Base-by-base conservation (phyloP, 2,797 vertebrate species). In the Sebastes wilsoni region DNA sequence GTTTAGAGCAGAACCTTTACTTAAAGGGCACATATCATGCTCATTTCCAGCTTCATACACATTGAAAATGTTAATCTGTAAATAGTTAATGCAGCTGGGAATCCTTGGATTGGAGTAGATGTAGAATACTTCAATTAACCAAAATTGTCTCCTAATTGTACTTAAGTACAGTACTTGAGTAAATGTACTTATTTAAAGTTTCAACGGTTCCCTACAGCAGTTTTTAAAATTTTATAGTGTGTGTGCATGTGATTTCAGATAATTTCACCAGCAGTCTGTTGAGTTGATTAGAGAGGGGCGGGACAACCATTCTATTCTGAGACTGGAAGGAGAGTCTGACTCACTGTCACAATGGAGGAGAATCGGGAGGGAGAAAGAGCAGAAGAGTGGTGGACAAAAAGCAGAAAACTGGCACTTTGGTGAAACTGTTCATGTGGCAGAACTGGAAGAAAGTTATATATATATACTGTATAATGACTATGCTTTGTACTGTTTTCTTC, bases 251-350 rank as follows among this genome's bases (percentile, higher is more conserved):
- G 80, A 84, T 66, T 77, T 82, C 20, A 67, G 56, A 79, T 81
- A 3, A 73, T 73, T 89, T 87, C 67, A 66, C 8, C 67, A 77
- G 82, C 11, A 13, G 80, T 58, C 72, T 86, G 86, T 72, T 81
- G 83, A 87, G 85, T 83, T 80, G 85, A 91, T 93, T 89, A 87
- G 78, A 72, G 73, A 16, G 73, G 36, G 77, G 77, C 28, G 56
- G 87, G 69, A 28, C 72, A 61, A 79, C 2, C n/a, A 7, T 84
- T 93, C 91, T 93, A 87, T 91, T 94, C 84, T 85, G 81, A 87
- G 87, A 75, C 58, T 81, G 79, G 81, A 85, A 60, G 83, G 92
- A 94, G 84, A 94, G 66, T 88, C 90, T 95, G 94, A 95, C 87
- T 95, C 94, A 94, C 84, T 82, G 85, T 93, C 89, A 95, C 88